Base-by-base conservation (phyloP, 1,140 invertebrate genomes). In the Drosophila albomicans region DNA sequence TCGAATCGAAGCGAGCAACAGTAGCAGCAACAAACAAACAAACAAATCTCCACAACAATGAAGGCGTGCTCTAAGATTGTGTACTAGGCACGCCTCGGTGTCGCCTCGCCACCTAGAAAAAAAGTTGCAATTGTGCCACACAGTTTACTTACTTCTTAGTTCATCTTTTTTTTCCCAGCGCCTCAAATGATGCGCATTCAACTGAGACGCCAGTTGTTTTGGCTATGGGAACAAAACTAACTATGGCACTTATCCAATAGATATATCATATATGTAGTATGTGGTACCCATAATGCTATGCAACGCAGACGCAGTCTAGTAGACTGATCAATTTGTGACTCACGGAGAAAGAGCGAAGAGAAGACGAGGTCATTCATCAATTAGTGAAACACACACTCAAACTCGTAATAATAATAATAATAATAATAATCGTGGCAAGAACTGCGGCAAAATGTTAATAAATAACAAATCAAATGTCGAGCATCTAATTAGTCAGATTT, bases 401-500 rank as follows among this genome's bases (percentile, higher is more conserved):
- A 48, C 25, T 25, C 20, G 20, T 25, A 15, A 70, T 57, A 73
- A 65, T 51, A 78, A 78, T 43, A 57, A 64, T 43, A 75, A 57
- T 11, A 41, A 69, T n/a, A 43, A 63, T 54, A 69, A 49, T 48
- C 64, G 28, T 51, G 20, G 28, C 15, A 65, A 5, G 5, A 43
- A 63, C 20, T 51, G 16, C n/a, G n/a, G 5, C 6, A 46, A 28
- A 64, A 61, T 52, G 51, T 69, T 81, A 67, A 69, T 72, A 64
- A 86, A 87, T 72, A 87, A 82, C 68, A 87, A 87, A 87, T 82
- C 79, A 86, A 82, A 79, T 64, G 68, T 75, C 75, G 45, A 56
- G 71, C 82, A 65, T 61, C 80, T 78, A 87, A 87, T 87, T 82
- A 87, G 82, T 71, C 61, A 32, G 67, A 78, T 86, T 84, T 69